Conservation (phyloP, 2,113 vertebrate species). For the Phocoena sinus region DNA sequence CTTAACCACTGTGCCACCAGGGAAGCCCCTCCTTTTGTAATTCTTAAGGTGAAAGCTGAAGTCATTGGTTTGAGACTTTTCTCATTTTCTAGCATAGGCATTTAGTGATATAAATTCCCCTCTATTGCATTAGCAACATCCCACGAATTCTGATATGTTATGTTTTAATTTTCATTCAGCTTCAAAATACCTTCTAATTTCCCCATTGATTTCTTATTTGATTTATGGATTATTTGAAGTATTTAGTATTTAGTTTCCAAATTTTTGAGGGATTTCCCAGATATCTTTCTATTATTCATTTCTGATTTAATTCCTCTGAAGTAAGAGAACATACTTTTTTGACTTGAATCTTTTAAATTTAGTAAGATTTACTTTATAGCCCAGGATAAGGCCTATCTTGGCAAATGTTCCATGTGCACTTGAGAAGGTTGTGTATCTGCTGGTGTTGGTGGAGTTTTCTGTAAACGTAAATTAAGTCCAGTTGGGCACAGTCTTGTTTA, state of each 20-base stretch:
- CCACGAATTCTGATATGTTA: not conserved
- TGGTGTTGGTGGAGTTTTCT: not conserved
- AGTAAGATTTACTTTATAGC: not conserved
- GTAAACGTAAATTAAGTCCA: not conserved
- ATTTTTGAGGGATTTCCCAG: not conserved
- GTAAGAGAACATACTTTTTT: not conserved
- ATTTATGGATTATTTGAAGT: not conserved
- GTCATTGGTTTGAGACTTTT: not conserved
- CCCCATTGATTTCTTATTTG: not conserved
- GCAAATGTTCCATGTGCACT: not conserved
- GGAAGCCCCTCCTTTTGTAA: not conserved
- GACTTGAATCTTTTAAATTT: not conserved
- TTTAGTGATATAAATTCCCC: not conserved
- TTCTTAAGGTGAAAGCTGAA: not conserved
- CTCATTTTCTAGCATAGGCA: not conserved
- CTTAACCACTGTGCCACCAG: too few relatives aligned
- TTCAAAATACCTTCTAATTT: not conserved
- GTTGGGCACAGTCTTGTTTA: not conserved
- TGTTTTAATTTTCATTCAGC: not conserved
- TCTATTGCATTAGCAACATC: not conserved
- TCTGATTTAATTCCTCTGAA: not conserved
- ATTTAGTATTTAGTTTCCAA: not conserved
- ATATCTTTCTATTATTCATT: not conserved
- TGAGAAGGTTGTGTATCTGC: not conserved
- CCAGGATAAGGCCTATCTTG: not conserved